Evolutionary conservation across 92 coral and sea anemone species (phyloP), one percentile per base, ranked within the genome.

Genomic region (Plumapathes pennacea): DNA sequence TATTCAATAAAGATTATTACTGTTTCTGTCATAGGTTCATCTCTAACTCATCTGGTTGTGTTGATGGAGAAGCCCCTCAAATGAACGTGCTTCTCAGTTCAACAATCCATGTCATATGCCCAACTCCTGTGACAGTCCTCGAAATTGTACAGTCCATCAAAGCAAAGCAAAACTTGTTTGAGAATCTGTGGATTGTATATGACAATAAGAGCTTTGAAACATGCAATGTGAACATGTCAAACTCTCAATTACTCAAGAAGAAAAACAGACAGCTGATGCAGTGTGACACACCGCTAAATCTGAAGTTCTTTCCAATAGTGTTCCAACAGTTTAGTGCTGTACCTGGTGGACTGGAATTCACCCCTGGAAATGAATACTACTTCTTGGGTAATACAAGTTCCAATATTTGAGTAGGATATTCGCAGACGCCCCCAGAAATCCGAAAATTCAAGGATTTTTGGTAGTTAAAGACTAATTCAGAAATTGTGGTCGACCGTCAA

Each of bases 341-440:
- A 24, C 46, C 69, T 0, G 41, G 47, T 46, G 85, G 78, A 23
- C 28, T 78, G 34, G 51, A 62, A 36, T 79, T 62, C 40, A 43
- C 26, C 9, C 74, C 69, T n/a, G 85, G 85, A 13, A 45, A 79
- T 28, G 53, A 40, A 33, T 79, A 79, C 42, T 79, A 71, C 39
- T 61, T 78, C 40, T 69, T 78, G n/a, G 74, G 85, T 78, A 14
- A 55, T 62, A n/a, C n/a, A n/a, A n/a, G n/a, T n/a, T n/a, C n/a
- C n/a, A n/a, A n/a, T n/a, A n/a, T n/a, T n/a, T n/a, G n/a, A n/a
- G n/a, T n/a, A n/a, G n/a, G n/a, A n/a, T n/a, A n/a, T n/a, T n/a
- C n/a, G n/a, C n/a, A n/a, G n/a, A n/a, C n/a, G n/a, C n/a, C n/a
- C n/a, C n/a, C n/a, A n/a, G n/a, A n/a, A n/a, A n/a, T n/a, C n/a